phyloP scores from a whole-genome alignment of 2,113 vertebrate species.

The Martes martes region DNA sequence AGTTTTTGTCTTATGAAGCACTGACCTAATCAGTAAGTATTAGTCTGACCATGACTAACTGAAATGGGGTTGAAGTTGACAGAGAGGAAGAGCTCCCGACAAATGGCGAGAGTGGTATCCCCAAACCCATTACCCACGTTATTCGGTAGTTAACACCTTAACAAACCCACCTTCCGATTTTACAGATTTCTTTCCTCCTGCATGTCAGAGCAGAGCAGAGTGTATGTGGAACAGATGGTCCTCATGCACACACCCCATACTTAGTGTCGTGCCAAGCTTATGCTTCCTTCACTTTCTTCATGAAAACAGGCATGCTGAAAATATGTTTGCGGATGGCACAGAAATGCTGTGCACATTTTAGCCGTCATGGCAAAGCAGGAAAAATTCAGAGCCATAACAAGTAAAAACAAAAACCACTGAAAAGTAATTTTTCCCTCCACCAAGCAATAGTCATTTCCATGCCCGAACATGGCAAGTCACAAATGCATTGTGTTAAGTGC shows the following conservation, averaged over 20 bases:
- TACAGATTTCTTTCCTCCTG: conserved; percentile 42
- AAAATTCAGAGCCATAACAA: conserved; percentile 70
- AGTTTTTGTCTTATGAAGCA: background rate
- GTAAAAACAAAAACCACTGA: conserved; percentile 70
- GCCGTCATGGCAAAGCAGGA: conserved; percentile 75
- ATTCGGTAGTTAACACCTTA: conserved; percentile 33
- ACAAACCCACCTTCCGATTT: conserved; percentile 19
- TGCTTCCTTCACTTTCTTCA: conserved; percentile 66
- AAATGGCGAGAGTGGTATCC: background rate
- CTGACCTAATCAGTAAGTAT: background rate
- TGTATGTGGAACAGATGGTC: conserved; percentile 60
- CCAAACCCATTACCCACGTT: background rate
- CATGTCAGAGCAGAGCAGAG: conserved; percentile 48
- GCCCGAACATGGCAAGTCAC: background rate
- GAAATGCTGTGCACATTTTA: conserved; percentile 71
- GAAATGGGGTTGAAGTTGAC: background rate
- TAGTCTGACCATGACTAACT: background rate
- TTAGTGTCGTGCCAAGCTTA: conserved; percentile 65
- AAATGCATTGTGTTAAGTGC: background rate
- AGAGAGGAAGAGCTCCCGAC: background rate
- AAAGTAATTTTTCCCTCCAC: conserved; percentile 45
- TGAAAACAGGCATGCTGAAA: conserved; percentile 74
- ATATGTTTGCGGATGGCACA: conserved; percentile 70
- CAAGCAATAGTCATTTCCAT: conserved; percentile 45
- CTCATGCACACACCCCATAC: conserved; percentile 55